These are phyloP conservation scores for Setipinna tenuifilis DNA, from an alignment of 2,797 vertebrate genomes.

Conservation along the genomic window DNA sequence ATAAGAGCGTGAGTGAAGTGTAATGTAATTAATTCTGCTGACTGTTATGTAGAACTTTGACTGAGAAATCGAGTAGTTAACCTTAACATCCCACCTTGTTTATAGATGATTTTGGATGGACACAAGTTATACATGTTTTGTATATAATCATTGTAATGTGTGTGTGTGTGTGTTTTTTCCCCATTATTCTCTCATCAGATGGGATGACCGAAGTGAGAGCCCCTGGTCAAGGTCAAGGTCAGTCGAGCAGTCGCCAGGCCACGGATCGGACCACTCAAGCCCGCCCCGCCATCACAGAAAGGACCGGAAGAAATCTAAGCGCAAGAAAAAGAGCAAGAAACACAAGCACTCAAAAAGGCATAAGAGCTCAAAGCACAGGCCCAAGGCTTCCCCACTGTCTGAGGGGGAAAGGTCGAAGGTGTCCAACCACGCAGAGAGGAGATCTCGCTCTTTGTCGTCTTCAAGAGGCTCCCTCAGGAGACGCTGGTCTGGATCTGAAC, in stretches of 20 bases:
- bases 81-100: neutral
- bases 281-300: slow-evolving; percentile 78
- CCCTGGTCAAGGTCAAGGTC: slow-evolving; percentile 87
- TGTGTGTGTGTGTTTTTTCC: no score
- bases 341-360: slow-evolving; percentile 86
- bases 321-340: slow-evolving; percentile 93
- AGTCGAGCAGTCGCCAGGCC: slow-evolving; percentile 79
- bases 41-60: no score
- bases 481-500: slow-evolving; percentile 78
- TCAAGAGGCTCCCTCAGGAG: slow-evolving; percentile 75
- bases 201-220: slow-evolving; percentile 88
- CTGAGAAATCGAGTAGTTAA: no score
- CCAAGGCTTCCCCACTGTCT: slow-evolving; percentile 59
- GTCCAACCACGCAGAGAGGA: slow-evolving; percentile 67
- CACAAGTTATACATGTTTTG: no score
- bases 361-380: slow-evolving; percentile 73
- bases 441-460: slow-evolving; percentile 76
- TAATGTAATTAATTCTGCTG: no score
- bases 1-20: no score
- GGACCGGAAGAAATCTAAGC: slow-evolving; percentile 89
- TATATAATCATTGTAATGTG: no score
- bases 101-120: neutral
- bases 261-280: slow-evolving; percentile 77
- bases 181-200: slow-evolving; percentile 81
- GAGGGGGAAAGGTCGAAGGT: slow-evolving; percentile 75